Percentiles rank a stretch among this genome's conserved stretches.
phyloP scores from a whole-genome alignment of 2,888 invertebrate species.

The Gisinianus flammeolus region DNA sequence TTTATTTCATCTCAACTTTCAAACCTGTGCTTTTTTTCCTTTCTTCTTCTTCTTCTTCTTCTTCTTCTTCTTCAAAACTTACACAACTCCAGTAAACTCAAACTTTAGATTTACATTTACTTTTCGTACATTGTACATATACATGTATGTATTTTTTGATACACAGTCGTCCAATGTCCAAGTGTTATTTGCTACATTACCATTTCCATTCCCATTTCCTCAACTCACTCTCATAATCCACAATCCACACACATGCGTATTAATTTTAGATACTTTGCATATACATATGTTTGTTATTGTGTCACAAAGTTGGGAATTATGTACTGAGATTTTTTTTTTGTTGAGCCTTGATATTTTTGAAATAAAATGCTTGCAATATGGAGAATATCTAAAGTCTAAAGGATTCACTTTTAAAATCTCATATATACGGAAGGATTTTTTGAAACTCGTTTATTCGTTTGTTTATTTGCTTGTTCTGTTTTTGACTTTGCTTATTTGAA shows the following conservation, averaged over 20 bases:
- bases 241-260: background rate
- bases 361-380: too few relatives aligned
- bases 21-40: background rate
- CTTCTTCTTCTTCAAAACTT: too few relatives aligned
- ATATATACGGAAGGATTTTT: too few relatives aligned
- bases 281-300: background rate
- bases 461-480: too few relatives aligned
- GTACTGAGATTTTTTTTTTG: too few relatives aligned
- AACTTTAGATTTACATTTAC: background rate
- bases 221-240: background rate
- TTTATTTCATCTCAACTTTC: constrained; percentile 22
- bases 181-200: background rate
- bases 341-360: too few relatives aligned
- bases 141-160: background rate
- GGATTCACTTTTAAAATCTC: too few relatives aligned
- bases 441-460: too few relatives aligned
- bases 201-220: background rate
- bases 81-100: background rate
- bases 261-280: background rate
- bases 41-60: background rate
- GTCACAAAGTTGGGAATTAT: background rate
- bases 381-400: too few relatives aligned
- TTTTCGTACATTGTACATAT: background rate
- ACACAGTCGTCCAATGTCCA: background rate
- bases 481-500: too few relatives aligned